These are phyloP conservation scores for Sphyrna mokarran DNA, from an alignment of 2,113 vertebrate species.

Conservation along the genomic window DNA sequence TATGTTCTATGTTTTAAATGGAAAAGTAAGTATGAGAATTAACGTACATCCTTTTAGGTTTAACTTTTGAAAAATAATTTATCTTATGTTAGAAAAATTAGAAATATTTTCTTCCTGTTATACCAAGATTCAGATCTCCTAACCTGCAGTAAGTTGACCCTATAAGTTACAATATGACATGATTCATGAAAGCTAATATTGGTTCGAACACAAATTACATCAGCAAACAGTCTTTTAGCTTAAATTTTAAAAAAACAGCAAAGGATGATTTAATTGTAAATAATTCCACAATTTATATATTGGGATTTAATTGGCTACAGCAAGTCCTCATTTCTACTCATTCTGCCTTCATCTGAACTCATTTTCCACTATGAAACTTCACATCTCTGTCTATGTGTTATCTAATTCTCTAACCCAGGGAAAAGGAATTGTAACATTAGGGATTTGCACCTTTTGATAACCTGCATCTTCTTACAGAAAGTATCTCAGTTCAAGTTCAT, in stretches of 20 bases:
- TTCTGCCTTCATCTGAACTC: not conserved
- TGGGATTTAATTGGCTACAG: not conserved
- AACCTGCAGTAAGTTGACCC: not conserved
- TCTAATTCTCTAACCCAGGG: not conserved
- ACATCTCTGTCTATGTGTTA: not conserved
- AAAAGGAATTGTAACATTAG: not conserved
- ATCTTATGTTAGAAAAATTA: not conserved
- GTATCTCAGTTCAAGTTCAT: not conserved
- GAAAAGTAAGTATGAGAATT: not conserved
- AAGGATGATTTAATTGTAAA: not conserved
- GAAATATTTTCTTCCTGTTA: not conserved
- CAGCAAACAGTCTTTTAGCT: not conserved
- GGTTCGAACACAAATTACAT: not conserved
- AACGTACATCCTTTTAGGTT: no score
- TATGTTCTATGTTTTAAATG: no score
- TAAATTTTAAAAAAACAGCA: not conserved
- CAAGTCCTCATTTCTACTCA: not conserved
- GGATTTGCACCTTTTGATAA: not conserved
- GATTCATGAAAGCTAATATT: not conserved
- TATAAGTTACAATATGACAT: not conserved
- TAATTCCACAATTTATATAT: not conserved
- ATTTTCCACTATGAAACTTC: not conserved
- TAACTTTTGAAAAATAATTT: not conserved
- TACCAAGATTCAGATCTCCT: not conserved
- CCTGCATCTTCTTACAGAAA: not conserved